phyloP scores from a whole-genome alignment of 2,888 invertebrate species.

The Trichogramma evanescens region DNA sequence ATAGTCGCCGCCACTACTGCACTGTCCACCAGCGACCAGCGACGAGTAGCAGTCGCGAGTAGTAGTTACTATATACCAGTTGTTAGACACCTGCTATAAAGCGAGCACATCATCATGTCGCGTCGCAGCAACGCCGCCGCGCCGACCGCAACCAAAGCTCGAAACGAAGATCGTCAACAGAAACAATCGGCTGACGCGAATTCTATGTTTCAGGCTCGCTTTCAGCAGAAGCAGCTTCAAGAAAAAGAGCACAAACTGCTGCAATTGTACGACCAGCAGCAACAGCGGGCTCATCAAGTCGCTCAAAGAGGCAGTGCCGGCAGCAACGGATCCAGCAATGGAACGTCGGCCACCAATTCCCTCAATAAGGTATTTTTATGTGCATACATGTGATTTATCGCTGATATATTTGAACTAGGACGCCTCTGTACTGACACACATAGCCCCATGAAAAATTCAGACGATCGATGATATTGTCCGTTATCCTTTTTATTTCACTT shows the following conservation, averaged over 20 bases:
- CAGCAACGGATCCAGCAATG: conserved; percentile 42
- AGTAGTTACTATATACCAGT: no score
- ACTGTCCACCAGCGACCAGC: no score
- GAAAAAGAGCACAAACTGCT: conserved; percentile 74
- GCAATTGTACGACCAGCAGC: conserved; percentile 62
- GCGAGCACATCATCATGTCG: neutral
- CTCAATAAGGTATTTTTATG: conserved; percentile 2
- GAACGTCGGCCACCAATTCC: neutral
- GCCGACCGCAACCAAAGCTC: neutral
- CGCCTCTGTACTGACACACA: no score
- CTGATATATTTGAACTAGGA: no score
- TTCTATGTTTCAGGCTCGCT: conserved; percentile 60
- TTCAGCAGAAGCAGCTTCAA: conserved; percentile 74
- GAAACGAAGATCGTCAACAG: neutral
- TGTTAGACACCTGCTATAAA: neutral
- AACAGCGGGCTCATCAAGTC: conserved; percentile 59
- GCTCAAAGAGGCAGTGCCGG: conserved; percentile 52
- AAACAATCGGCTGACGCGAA: neutral
- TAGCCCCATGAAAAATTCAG: no score
- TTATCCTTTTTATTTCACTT: no score
- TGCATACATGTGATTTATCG: no score
- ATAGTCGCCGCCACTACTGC: no score
- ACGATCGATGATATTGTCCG: no score
- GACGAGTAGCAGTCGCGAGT: no score
- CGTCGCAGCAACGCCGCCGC: neutral